Base-by-base conservation (phyloP, 2,888 invertebrate genomes). In the Leucania comma region DNA sequence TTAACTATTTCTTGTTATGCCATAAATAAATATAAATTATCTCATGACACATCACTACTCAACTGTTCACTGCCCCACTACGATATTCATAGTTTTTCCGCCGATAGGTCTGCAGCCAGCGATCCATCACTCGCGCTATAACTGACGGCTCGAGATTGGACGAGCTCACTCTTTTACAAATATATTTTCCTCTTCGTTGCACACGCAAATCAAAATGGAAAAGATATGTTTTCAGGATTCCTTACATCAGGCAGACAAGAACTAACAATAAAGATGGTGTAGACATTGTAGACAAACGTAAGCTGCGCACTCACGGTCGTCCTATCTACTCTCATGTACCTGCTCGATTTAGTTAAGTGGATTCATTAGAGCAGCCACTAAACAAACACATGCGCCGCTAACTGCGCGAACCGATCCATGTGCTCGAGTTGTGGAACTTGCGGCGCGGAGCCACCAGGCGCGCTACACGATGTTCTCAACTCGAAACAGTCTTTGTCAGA, bases 101-200 rank as follows among this genome's bases (percentile, higher is more conserved):
- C 38, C 10, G 3, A 59, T 22, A 6, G 20, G 1, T 22, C 29
- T 22, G 62, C 61, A 12, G n/a, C 61, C 29, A 22, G 42, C 61
- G 42, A 61, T 64, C 64, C 42, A 64, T 64, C 64, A 61, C 42
- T 24, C 17, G 22, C n/a, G 22, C 12, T 14, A 24, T 20, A 22
- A 22, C 29, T 29, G 64, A 46, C 63, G 22, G 22, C 64, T 38
- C n/a, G 26, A 64, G 61, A 60, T 64, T 60, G 26, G 60, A 17
- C n/a, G 6, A 14, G 26, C 38, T 59, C 26, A 22, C 60, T 42
- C 26, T n/a, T n/a, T 32, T 35, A n/a, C 26, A 2, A 63, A 63
- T 38, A 56, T 35, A 14, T 38, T 58, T 32, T 22, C 42, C 22
- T 46, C 32, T 14, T 51, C 24, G 1, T 35, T 29, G 14, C 24